These are phyloP conservation scores for Discoglossus pictus DNA, from an alignment of 2,797 vertebrate genomes.

Conservation along the genomic window DNA sequence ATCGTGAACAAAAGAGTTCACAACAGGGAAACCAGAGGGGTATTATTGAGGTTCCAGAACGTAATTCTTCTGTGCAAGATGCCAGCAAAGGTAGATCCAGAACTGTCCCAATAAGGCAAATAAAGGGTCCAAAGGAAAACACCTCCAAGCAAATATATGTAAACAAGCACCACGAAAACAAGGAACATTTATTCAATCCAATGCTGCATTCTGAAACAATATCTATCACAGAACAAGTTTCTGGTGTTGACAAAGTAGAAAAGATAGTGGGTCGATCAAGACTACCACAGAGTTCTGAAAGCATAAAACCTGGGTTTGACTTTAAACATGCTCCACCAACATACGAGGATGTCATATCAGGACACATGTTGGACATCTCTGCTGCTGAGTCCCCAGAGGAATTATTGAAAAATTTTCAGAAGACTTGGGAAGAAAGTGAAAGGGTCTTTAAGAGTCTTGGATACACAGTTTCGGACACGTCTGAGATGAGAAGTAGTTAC, in stretches of 20 bases:
- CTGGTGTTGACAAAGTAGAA: conserved; percentile 72
- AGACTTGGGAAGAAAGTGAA: conserved; percentile 86
- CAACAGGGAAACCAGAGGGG: conserved; percentile 67
- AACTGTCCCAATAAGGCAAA: conserved; percentile 62
- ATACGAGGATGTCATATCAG: conserved; percentile 86
- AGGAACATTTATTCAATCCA: conserved; percentile 63
- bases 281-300: conserved; percentile 66
- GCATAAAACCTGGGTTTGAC: conserved; percentile 62
- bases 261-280: conserved; percentile 68
- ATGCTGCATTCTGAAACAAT: conserved; percentile 69
- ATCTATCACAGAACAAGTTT: conserved; percentile 71
- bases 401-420: conserved; percentile 80
- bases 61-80: conserved; percentile 58
- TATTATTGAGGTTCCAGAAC: conserved; percentile 46
- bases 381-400: conserved; percentile 73
- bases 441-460: conserved; percentile 80
- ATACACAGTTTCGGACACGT: conserved; percentile 73
- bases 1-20: conserved; percentile 71
- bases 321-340: conserved; percentile 76
- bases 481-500: conserved; percentile 66
- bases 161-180: conserved; percentile 55
- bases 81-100: conserved; percentile 65
- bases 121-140: conserved; percentile 62
- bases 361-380: conserved; percentile 70
- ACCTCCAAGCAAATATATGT: conserved; percentile 48